Base-by-base conservation (phyloP, 2,797 vertebrate species). In the Sebastolobus alascanus region DNA sequence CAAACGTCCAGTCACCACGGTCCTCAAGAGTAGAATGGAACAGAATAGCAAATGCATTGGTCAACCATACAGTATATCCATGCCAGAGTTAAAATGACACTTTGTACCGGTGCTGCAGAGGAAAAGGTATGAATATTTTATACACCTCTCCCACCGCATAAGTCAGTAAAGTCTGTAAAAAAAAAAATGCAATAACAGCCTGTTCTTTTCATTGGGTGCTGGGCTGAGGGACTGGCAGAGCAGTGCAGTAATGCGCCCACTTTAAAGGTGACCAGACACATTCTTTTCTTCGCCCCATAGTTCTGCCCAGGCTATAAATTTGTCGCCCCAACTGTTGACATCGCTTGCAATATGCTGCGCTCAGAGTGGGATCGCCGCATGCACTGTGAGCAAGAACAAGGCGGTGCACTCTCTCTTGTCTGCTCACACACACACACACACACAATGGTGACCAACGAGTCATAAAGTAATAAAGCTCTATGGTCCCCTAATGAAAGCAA, bases 381-480 rank as follows among this genome's bases (percentile, higher is more conserved):
- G 88, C 90, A 84, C 86, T 73, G 84, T 77, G 90, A 92, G 75
- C 90, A 82, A 71, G 87, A 92, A 95, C 86, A 92, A 90, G 85
- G 73, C 74, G 59, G 65, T 54, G 65, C 82, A 56, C 86, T 79
- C 61, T 75, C 73, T 77, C 70, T 80, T 79, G 73, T 86, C 84
- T 82, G 54, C 76, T 46, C 6, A 4, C 68, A 90, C 88, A 93
- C 56, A 67, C 68, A 90, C 88, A 92, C 46, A 67, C 63, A 68
- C 69, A 90, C 88, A 93, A 90, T 92, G 76, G 89, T 89, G 85
- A 56, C 90, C 90, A 91, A 82, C 83, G 75, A 92, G 93, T 94
- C 93, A 92, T 94, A 93, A 95, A 94, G 92, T 93, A 89, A 94
- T 96, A 94, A 95, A 95, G 88, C 83, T 88, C 86, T 3, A 84